phyloP scores from a whole-genome alignment of 2,113 vertebrate genomes.

The Lepidiolamprologus cunningtoni region DNA sequence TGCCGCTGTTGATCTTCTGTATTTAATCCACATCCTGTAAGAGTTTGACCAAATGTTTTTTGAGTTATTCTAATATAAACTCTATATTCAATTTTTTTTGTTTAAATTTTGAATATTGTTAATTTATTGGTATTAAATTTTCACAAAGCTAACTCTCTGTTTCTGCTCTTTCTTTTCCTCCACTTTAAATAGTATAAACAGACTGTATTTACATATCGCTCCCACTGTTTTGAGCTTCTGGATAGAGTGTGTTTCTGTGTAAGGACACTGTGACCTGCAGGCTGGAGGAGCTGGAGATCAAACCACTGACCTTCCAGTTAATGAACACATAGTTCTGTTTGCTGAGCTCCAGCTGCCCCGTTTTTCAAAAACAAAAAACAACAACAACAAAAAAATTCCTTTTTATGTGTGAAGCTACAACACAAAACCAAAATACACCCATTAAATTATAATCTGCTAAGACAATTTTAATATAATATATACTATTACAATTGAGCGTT shows the following conservation, averaged over 20 bases:
- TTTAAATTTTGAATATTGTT: conserved; percentile 28
- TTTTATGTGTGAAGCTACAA: not conserved
- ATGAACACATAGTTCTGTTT: not conserved
- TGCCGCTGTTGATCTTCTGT: conserved; percentile 9
- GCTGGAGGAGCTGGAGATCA: not conserved
- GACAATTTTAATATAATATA: not conserved
- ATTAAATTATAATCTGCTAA: not conserved
- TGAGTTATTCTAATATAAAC: conserved; percentile 27
- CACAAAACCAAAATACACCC: not conserved
- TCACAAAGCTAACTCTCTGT: not conserved
- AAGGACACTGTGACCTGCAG: not conserved
- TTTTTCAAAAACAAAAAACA: not conserved
- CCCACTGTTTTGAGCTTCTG: not conserved
- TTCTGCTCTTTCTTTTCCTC: not conserved
- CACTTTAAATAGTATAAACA: not conserved
- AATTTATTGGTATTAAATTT: conserved; percentile 58
- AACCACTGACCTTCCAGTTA: not conserved
- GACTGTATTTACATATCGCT: not conserved
- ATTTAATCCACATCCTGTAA: conserved; percentile 28
- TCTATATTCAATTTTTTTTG: not conserved
- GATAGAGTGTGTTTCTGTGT: not conserved
- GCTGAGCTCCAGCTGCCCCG: not conserved
- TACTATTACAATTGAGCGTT: not conserved
- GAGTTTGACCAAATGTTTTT: conserved; percentile 46
- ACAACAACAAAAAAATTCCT: not conserved